Conservation (phyloP, 2,888 invertebrate species). For the Phanerotoma sp. region DNA sequence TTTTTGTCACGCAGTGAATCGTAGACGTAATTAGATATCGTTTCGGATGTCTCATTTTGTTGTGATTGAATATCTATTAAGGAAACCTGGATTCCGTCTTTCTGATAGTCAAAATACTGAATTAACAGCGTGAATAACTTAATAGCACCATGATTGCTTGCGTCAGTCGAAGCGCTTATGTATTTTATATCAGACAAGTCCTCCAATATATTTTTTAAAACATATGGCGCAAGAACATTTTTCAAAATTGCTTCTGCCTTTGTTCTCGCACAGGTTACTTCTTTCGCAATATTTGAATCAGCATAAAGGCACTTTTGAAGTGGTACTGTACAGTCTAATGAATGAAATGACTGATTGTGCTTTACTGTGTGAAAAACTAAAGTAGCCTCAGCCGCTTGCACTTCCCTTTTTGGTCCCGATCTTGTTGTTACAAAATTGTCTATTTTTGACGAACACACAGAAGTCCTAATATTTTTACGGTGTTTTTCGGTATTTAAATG, state of each 20-base stretch:
- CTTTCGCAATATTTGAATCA: slow-evolving; percentile 36
- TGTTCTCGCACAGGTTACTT: slow-evolving; percentile 31
- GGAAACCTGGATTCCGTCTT: slow-evolving; percentile 37
- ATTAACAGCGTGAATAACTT: slow-evolving; percentile 40
- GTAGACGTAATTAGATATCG: slow-evolving; percentile 36
- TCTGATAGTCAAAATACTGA: slow-evolving; percentile 36
- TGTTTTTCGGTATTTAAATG: too few relatives aligned
- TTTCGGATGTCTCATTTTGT: slow-evolving; percentile 38
- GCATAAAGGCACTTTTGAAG: slow-evolving; percentile 33
- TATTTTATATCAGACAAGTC: slow-evolving; percentile 33
- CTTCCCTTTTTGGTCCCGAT: too few relatives aligned
- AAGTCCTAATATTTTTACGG: too few relatives aligned
- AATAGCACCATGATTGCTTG: slow-evolving; percentile 37
- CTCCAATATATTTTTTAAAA: slow-evolving; percentile 27
- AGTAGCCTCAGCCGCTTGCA: slow-evolving; percentile 35
- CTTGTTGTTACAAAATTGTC: too few relatives aligned
- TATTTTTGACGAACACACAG: too few relatives aligned
- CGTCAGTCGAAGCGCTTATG: slow-evolving; percentile 36
- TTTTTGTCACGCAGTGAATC: slow-evolving; percentile 32
- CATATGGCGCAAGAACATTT: slow-evolving; percentile 28
- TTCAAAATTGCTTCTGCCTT: slow-evolving; percentile 34
- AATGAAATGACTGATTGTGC: slow-evolving; percentile 38
- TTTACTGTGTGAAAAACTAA: slow-evolving; percentile 39
- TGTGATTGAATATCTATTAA: slow-evolving; percentile 31
- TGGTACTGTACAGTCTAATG: slow-evolving; percentile 37